Base-by-base conservation (phyloP, 2,797 vertebrate genomes). In the Gymnothorax javanicus region DNA sequence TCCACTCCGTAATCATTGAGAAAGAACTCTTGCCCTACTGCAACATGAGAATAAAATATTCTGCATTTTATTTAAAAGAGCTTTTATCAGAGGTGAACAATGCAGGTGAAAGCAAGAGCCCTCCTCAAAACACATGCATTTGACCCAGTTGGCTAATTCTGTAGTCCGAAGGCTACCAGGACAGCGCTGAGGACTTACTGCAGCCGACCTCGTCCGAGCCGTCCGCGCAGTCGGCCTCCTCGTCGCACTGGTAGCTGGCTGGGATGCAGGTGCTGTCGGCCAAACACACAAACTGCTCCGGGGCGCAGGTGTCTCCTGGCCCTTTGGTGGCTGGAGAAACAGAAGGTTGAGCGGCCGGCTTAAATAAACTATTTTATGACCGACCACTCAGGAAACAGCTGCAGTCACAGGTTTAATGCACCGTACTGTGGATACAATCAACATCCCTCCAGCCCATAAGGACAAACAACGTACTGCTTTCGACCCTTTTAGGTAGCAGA, bases 211-310 rank as follows among this genome's bases (percentile, higher is more conserved):
- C 98, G 0, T 99, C 98, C 0, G 98, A 99, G 92, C 97, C 97
- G 93, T 99, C 98, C 0, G 95, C 91, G 12, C 98, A 99, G 95
- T 99, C 98, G 0, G 96, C 93, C 92, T 99, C 98, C 13, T 98
- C 96, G 0, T 99, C 98, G 0, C 98, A 99, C 91, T 99, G 98
- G 94, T 99, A 99, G 93, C 98, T 99, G 82, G 98, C 97, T 0
- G 97, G 98, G 95, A 99, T 99, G 93, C 98, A 99, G n/a, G 83
- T 93, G 84, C 94, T 96, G 11, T 96, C 97, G 69, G 94, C 96
- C 84, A 97, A 94, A 0, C 98, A 99, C 81, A 96, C 94, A 90
- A 99, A 99, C 91, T 99, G 96, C 0, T 97, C 97, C 0, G 98
- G 98, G 0, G 96, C 96, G 0, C 98, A 99, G 0, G 88, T 94